Evolutionary conservation across 92 coral and sea anemone genomes (phyloP).

Genomic region (Porites evermanni): DNA sequence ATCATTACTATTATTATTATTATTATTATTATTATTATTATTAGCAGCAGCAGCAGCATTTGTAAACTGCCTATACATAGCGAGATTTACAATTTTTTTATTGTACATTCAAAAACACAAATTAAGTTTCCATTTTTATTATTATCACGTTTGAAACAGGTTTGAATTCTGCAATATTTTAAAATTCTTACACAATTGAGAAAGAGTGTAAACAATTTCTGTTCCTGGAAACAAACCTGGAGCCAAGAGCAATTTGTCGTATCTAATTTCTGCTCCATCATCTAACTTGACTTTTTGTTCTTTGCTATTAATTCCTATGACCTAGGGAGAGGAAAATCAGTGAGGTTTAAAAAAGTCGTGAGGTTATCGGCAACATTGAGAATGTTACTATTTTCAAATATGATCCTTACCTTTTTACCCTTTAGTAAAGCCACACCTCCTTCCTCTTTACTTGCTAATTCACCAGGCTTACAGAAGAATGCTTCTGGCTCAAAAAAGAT

Average conservation of each 20-base stretch:
- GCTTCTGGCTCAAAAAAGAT: constrained; percentile 94
- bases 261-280: constrained; percentile 85
- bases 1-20: too few relatives aligned
- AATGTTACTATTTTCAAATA: not conserved
- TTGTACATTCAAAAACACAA: too few relatives aligned
- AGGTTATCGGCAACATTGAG: not conserved
- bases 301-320: constrained; percentile 75
- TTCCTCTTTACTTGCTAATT: constrained; percentile 76
- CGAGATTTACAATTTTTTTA: too few relatives aligned
- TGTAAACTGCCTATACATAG: too few relatives aligned
- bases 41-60: too few relatives aligned
- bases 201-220: too few relatives aligned
- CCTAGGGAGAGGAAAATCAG: constrained; percentile 41
- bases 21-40: too few relatives aligned
- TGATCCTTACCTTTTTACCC: constrained; percentile 81
- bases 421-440: constrained; percentile 94
- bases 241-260: constrained; percentile 88
- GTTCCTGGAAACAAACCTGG: constrained; percentile 70
- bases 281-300: constrained; percentile 84
- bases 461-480: constrained; percentile 89
- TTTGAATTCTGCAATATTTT: too few relatives aligned
- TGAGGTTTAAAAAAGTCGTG: too few relatives aligned
- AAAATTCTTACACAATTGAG: too few relatives aligned
- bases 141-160: too few relatives aligned
- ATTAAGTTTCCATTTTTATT: too few relatives aligned